Base-by-base conservation (phyloP, 92 coral and sea anemone genomes). In the Meandrina meandrites region DNA sequence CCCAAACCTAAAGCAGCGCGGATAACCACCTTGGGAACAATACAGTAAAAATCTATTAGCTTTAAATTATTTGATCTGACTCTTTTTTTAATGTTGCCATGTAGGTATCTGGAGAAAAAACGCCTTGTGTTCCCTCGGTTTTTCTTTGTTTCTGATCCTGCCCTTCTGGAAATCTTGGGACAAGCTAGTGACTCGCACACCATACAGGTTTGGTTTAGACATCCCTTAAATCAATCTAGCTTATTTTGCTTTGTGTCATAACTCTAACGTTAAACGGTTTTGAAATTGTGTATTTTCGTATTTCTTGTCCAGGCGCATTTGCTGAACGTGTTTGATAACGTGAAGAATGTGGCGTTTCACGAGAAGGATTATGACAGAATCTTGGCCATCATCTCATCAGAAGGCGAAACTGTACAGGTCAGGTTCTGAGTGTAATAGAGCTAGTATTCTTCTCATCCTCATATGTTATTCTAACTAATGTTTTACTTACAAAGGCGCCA, bases 111-210 rank as follows among this genome's bases (percentile, higher is more conserved):
- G 79, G 98, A 94, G 62, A 94, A 94, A 94, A 94, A 94, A 74
- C 90, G 98, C 21, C 91, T 94, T 36, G 94, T 94, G 27, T 94
- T 94, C 88, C 98, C 98, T 47, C 92, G 98, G 48, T 94, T 94
- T 79, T 94, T 94, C 93, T 94, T 94, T 79, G 98, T 94, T 32
- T 94, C 98, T 77, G 98, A 94, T 34, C 98, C 98, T 10, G 98
- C 98, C 4, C 82, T 94, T 60, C 86, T 94, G 73, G 98, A 94
- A 84, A 94, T 94, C 56, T 93, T 94, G 81, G 98, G 98, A 69
- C 98, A 94, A 80, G 98, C 98, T 31, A 94, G 98, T 57, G 98
- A 94, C 79, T 94, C 98, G 18, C 98, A 94, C 87, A 94, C 98
- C 28, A 94, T 94, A 30, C 98, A 94, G 96, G 98, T 91, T 73